Evolutionary conservation across 1,140 invertebrate genomes (phyloP).

Genomic region (Sitobion miscanthi): DNA sequence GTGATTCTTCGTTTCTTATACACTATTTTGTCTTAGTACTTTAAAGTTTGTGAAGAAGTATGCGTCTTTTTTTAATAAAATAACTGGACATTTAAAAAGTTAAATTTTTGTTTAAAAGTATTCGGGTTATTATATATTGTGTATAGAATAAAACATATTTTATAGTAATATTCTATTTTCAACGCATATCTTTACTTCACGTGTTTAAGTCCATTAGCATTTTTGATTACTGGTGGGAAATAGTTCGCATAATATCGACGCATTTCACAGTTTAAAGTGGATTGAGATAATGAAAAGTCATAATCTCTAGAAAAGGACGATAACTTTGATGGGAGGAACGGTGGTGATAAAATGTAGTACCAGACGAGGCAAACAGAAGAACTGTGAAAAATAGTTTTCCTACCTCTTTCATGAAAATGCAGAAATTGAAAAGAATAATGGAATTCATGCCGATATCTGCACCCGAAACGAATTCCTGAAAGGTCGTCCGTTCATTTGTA

Average conservation of each 20-base stretch:
- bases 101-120: background rate
- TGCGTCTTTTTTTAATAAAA: background rate
- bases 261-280: slow-evolving; percentile 31
- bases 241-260: slow-evolving; percentile 32
- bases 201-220: slow-evolving; percentile 29
- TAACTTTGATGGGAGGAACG: background rate
- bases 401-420: slow-evolving; percentile 46
- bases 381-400: slow-evolving; percentile 47
- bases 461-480: slow-evolving; percentile 50
- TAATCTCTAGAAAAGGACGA: background rate
- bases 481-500: slow-evolving; percentile 39
- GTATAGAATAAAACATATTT: background rate
- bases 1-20: background rate
- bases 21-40: background rate
- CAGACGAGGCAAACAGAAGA: background rate
- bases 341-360: slow-evolving; percentile 39
- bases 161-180: background rate
- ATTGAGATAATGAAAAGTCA: slow-evolving; percentile 42
- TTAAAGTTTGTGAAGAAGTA: background rate
- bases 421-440: slow-evolving; percentile 57
- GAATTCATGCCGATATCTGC: slow-evolving; percentile 34
- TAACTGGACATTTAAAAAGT: background rate
- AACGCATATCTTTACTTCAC: background rate
- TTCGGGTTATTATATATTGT: background rate
- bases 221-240: slow-evolving; percentile 20